These are phyloP conservation scores for Rhinichthys klamathensis DNA, from an alignment of 2,113 vertebrate species.

Conservation along the genomic window DNA sequence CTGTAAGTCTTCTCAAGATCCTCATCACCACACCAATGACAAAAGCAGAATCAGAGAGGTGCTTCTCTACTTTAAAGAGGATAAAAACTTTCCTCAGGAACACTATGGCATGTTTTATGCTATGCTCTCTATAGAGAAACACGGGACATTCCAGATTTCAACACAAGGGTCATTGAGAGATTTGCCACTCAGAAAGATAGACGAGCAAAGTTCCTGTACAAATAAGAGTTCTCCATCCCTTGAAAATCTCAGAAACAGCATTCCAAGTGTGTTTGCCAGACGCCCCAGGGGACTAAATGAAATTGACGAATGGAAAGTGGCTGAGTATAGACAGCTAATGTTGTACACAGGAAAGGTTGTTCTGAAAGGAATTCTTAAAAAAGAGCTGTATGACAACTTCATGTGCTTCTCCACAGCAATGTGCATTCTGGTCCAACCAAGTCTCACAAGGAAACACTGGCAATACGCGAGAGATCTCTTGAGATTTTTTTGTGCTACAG, in stretches of 20 bases:
- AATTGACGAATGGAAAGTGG: neutral
- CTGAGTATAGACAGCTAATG: neutral
- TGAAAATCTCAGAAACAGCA: neutral
- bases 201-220: too few relatives aligned
- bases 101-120: too few relatives aligned
- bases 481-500: neutral
- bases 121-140: too few relatives aligned
- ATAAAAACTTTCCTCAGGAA: too few relatives aligned
- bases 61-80: too few relatives aligned
- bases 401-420: constrained; percentile 1
- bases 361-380: neutral
- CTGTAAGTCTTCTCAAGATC: too few relatives aligned
- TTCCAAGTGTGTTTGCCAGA: neutral
- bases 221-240: too few relatives aligned
- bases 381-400: neutral
- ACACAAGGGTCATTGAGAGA: too few relatives aligned
- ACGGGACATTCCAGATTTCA: too few relatives aligned
- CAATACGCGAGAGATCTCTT: neutral
- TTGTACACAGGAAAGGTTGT: constrained; percentile 10
- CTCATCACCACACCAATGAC: too few relatives aligned
- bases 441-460: neutral
- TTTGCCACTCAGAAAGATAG: too few relatives aligned
- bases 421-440: neutral
- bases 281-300: neutral
- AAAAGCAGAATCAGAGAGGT: too few relatives aligned